Base-by-base conservation (phyloP, 2,113 vertebrate species). In the Varanus salvator region DNA sequence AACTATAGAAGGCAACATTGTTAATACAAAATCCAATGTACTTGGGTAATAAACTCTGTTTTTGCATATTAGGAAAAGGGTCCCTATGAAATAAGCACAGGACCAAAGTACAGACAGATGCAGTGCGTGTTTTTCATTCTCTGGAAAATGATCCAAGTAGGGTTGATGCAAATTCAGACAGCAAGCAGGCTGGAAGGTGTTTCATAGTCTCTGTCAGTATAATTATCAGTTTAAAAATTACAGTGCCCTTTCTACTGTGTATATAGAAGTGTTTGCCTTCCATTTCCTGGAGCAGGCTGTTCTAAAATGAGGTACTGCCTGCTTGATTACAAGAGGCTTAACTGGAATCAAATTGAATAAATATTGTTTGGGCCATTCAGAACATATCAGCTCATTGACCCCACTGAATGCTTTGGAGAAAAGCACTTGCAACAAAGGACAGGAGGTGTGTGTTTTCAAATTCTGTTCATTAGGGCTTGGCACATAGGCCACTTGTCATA, bases 261-360 rank as follows among this genome's bases (percentile, higher is more conserved):
- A 87, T 88, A 38, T 81, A 87, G 80, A 48, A 86, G 2, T 78
- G 3, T 74, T 92, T 92, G 50, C 82, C 93, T 94, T 93, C 44
- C 54, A 17, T 94, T 93, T 92, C 69, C 34, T 77, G 31, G 85
- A 90, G 34, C 11, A 54, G 12, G 1, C 54, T 85, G 85, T 90
- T 66, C 31, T 80, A 74, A 86, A 29, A 87, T 85, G 81, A 89
- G 68, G 8, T 1, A 85, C 84, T 86, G 17, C 0, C 92, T 68
- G 17, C 78, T 89, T 87, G 86, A 72, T 25, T 91, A 80, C 0
- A 38, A 29, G 74, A 76, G 19, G 91, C 86, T 91, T 88, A 90
- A 87, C 21, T 5, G 52, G 44, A 31, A 21, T 2, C 29, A 80
- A 91, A 89, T 87, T 87, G 90, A 92, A 82, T 90, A 90, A 91